Evolutionary conservation across 2,797 vertebrate genomes (phyloP), one percentile per base, ranked within the genome.

Genomic region (Enteromius unitaeniatus): DNA sequence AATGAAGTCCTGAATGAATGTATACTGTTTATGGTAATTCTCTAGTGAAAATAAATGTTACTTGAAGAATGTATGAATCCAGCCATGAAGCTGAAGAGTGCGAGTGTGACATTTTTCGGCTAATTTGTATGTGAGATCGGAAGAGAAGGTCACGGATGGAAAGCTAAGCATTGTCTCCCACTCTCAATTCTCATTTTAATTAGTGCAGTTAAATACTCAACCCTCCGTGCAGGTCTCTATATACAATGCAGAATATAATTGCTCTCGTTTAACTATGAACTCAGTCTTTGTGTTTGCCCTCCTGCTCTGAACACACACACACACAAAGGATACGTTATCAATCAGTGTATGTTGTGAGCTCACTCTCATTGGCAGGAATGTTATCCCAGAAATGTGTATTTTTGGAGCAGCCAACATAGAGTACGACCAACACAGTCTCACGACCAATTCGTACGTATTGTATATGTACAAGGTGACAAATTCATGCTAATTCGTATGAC

Each of bases 181-280:
- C 74, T 60, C 40, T 47, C 64, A 70, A 55, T 83, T 40, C 65
- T 78, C 4, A 6, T 77, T 83, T 83, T 83, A 83, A 83, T 83
- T 83, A 83, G 82, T 78, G 64, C 60, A 15, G 81, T 77, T 83
- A 69, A 83, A 68, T 83, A 69, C 64, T 78, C 49, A 68, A 68
- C 34, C 64, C 81, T 58, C 34, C 23, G 0, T 77, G 37, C 47
- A 55, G 81, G 60, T 31, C 49, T 65, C 49, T 34, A 67, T 82
- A 76, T 65, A 53, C 75, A 67, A 65, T 19, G 15, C 28, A 5
- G 51, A 49, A 74, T 79, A 69, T 60, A 75, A 79, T 69, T 76
- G 51, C 74, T 62, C 69, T 79, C 15, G 15, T 21, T 68, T 79
- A 58, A 67, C 28, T 68, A 51, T 65, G 62, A 83, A 69, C 21